Evolutionary conservation across 1,140 invertebrate genomes (phyloP), one percentile per base, ranked within the genome.

Genomic region (Reticulitermes speratus): DNA sequence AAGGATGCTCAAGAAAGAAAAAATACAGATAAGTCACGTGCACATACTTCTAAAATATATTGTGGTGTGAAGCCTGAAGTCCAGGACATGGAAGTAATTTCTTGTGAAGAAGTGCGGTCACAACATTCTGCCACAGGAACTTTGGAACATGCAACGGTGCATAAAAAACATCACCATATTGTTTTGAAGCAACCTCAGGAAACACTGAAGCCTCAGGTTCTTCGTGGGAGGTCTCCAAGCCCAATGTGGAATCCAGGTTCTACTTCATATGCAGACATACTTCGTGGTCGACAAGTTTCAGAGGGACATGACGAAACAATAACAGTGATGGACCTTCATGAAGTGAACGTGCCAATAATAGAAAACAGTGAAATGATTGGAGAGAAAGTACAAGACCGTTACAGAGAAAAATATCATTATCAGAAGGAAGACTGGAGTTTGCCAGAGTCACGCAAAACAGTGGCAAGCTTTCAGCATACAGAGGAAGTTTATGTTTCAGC

Each of bases 261-360:
- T 21, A 94, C 94, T 23, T 94, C 95, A 48, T 96, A 96, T 89
- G 95, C 96, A 12, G 95, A 96, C 90, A 95, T 97, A 86, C 92
- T 96, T 19, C 93, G 93, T 84, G 95, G 95, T 83, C 89, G 90
- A 85, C 86, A 87, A 45, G 84, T 84, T 85, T 38, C 84, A 59
- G 69, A 75, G n/a, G 65, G 65, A 30, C 2, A 75, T 75, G 65
- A 75, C 30, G 65, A 75, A 75, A 30, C 65, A 30, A 1, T 30
- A 30, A 2, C n/a, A 30, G 65, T 75, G 65, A 75, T 25, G 7
- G 65, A 75, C 0, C 6, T 30, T 30, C 52, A 16, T 55, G 52
- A 55, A 12, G 19, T 16, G 14, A 21, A 21, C 5, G 16, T 75
- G n/a, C n/a, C 65, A 3, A 30, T 11, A 14, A 25, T 25, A 75